These are phyloP conservation scores for Larimichthys polyactis DNA, from an alignment of 2,113 vertebrate species.

Conservation along the genomic window DNA sequence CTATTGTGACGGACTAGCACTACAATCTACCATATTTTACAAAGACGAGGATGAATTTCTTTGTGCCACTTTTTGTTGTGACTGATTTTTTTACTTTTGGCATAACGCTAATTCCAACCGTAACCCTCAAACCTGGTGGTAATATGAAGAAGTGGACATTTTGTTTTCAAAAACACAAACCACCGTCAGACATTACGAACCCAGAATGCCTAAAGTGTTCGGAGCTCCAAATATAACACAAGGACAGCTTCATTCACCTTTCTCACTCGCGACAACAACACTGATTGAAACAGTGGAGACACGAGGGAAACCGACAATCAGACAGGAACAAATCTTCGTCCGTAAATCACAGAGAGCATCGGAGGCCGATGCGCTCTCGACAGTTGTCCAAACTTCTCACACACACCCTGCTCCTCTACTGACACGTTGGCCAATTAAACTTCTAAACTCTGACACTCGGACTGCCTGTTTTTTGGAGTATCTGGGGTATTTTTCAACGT, in stretches of 20 bases:
- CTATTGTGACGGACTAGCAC: background rate
- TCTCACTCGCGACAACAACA: constrained; percentile 7
- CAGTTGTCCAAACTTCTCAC: constrained; percentile 52
- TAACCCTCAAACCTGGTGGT: background rate
- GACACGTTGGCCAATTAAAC: constrained; percentile 74
- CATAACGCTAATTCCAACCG: background rate
- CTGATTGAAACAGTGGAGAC: constrained; percentile 7
- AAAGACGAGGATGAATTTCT: background rate
- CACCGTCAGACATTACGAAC: background rate
- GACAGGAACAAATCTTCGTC: constrained; percentile 25
- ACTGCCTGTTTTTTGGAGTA: constrained; percentile 39
- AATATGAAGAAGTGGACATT: background rate
- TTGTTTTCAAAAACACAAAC: background rate
- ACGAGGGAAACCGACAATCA: constrained; percentile 35
- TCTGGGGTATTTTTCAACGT: constrained; percentile 21
- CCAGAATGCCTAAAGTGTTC: background rate
- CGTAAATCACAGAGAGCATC: constrained; percentile 41
- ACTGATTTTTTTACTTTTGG: background rate
- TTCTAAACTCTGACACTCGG: constrained; percentile 62
- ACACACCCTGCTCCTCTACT: constrained; percentile 54
- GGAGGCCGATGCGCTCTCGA: constrained; percentile 37
- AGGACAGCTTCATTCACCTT: constrained; percentile 2
- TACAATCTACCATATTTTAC: background rate
- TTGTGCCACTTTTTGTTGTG: background rate
- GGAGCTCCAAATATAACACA: constrained; percentile 1